A percentile compares a stretch with the other conserved stretches of the same genome.
Conservation (phyloP, 2,113 vertebrate species). For the Seriola rivoliana region DNA sequence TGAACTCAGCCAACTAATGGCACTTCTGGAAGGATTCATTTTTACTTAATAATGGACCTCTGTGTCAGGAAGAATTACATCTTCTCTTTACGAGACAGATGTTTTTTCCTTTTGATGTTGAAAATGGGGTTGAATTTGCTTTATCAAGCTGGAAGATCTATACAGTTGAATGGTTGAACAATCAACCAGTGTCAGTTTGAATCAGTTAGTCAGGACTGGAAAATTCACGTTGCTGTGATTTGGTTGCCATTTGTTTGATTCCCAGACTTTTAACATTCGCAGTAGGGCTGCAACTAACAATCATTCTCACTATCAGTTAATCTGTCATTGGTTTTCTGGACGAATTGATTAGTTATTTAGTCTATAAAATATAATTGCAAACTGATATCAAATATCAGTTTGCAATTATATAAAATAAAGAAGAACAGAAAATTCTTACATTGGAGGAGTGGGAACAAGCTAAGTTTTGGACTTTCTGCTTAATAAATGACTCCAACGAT, state of each 20-base stretch:
- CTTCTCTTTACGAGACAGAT: constrained; percentile 49
- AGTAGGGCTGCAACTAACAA: neutral
- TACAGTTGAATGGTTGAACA: neutral
- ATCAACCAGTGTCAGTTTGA: neutral
- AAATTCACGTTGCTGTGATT: neutral
- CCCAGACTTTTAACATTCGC: neutral
- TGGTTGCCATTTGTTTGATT: neutral
- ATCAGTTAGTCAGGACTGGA: neutral
- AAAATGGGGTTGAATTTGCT: neutral
- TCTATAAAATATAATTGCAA: neutral
- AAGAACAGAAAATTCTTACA: neutral
- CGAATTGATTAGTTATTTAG: neutral
- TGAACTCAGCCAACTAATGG: constrained; percentile 41
- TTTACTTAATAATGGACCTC: constrained; percentile 38
- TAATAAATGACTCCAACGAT: neutral
- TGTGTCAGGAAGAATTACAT: constrained; percentile 48
- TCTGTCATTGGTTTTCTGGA: neutral
- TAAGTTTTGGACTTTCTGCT: too few species aligned
- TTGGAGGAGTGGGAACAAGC: neutral
- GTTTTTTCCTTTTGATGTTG: constrained; percentile 44
- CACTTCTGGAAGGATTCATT: constrained; percentile 40
- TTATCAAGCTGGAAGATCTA: neutral
- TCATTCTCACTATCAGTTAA: neutral
- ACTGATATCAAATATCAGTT: neutral
- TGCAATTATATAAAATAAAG: too few species aligned